Base-by-base conservation (phyloP, 2,797 vertebrate species). In the Chloroceryle amazona region DNA sequence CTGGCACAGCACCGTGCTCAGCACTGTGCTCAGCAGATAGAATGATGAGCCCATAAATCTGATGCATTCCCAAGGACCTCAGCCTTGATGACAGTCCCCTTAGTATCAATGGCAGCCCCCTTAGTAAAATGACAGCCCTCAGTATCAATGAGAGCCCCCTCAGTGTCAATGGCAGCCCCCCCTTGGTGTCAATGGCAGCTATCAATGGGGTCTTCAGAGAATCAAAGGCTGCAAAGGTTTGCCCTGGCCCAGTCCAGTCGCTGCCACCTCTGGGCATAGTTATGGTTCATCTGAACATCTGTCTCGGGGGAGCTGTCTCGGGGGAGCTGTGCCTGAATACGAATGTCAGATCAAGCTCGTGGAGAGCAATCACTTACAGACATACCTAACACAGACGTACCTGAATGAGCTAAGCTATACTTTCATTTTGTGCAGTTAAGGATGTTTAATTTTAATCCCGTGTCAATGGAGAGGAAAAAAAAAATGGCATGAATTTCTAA, bases 371-470 rank as follows among this genome's bases (percentile, higher is more conserved):
- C 1, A 0, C 58, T 90, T 84, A 57, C 52, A 54, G 41, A 57
- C 1, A 0, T 57, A 55, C 42, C 63, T 81, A 68, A 71, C 55
- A 22, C 1, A 1, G 72, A 66, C 0, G 0, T 72, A 93, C 72
- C 76, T 76, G 78, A 61, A 67, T 49, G 41, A 90, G 29, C 47
- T 54, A 67, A 80, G 61, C 44, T 84, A 15, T 28, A 22, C 78
- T 92, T 97, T 92, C 86, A 85, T 84, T 74, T 90, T 15, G 1
- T 5, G 3, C 71, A 58, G 88, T 90, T 93, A 86, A 86, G 41
- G 74, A 65, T 92, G 71, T 89, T 89, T 95, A 82, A 89, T 96
- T 94, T 95, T 92, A 91, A 90, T 87, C 60, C 80, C 13, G 4
- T 92, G 78, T 95, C 92, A 89, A 44, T 42, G 70, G 42, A 65